Evolutionary conservation across 2,797 vertebrate genomes (phyloP), one percentile per base, ranked within the genome.

Genomic region (Euphonia xanthogaster): DNA sequence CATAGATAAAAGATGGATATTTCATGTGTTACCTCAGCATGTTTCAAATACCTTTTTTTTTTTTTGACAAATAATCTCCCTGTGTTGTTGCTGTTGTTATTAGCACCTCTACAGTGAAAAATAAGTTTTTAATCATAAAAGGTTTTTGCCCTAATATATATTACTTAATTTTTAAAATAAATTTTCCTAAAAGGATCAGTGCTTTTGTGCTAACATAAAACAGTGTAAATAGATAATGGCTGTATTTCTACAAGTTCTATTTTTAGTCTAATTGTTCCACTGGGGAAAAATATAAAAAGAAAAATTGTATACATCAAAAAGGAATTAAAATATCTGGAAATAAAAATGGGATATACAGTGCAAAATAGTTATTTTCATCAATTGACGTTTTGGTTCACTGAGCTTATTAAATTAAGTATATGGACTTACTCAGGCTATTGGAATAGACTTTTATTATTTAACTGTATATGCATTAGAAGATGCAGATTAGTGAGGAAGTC

Each of bases 401-500:
- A 33, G 13, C 7, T 86, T 54, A 28, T 81, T 47, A 75, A 77
- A 70, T 19, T 19, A 79, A 67, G 14, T 31, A 21, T 42, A 63
- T 39, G 20, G 7, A 62, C 25, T 65, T 53, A 63, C 19, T 89
- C 71, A 89, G 31, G 20, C 30, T 58, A 61, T 48, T 65, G 47
- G 35, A 90, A 51, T 17, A 66, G 19, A 39, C 12, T 66, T 88
- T 81, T 88, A 60, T 92, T 89, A 58, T 82, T 86, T 82, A 82
- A 74, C 67, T 91, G 10, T 48, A 51, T 42, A 25, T 51, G 40
- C 74, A 39, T 82, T 91, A 82, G 37, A 27, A 67, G n/a, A 77
- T 74, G 22, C 11, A 39, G 73, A 68, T 67, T 79, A 92, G 30
- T 31, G 58, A 94, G 89, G 89, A 93, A 92, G 81, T 82, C 48